Conservation (phyloP, 1,140 invertebrate species). For the Thaumatotibia leucotreta region DNA sequence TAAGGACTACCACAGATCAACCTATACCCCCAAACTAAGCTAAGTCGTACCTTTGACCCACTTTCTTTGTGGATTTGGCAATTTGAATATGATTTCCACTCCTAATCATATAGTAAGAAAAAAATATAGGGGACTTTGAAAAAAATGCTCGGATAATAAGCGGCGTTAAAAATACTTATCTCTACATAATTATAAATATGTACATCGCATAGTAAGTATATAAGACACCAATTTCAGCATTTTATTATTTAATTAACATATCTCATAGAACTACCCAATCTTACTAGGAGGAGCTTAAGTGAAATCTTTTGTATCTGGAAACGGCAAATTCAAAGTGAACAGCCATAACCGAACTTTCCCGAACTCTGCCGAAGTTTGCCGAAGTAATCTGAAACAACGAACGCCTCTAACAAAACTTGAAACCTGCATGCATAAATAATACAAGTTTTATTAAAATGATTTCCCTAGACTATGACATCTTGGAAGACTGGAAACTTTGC, state of each 20-base stretch:
- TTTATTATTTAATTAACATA: neutral
- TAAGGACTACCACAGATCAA: too few species aligned
- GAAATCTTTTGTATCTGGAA: constrained; percentile 1
- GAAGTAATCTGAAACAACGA: constrained; percentile 1
- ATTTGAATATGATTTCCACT: too few species aligned
- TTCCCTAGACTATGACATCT: neutral
- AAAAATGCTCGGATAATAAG: too few species aligned
- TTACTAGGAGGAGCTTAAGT: neutral
- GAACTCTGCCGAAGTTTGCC: neutral
- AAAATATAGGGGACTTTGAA: too few species aligned
- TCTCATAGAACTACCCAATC: neutral
- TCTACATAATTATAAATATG: too few species aligned
- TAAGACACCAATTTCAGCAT: too few species aligned
- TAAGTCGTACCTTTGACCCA: too few species aligned
- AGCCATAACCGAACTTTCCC: neutral
- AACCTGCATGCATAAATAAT: neutral
- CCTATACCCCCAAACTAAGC: too few species aligned
- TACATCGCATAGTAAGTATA: too few species aligned
- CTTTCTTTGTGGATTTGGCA: too few species aligned
- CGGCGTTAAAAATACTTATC: too few species aligned
- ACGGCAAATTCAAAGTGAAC: constrained; percentile 1
- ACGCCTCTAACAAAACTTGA: neutral
- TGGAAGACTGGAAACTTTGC: neutral
- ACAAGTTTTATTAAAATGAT: neutral
- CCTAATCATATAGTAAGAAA: too few species aligned